A percentile compares a stretch with the other conserved stretches of the same genome.
These are phyloP conservation scores for Coilia nasus DNA, from an alignment of 2,797 vertebrate genomes.

Conservation along the genomic window DNA sequence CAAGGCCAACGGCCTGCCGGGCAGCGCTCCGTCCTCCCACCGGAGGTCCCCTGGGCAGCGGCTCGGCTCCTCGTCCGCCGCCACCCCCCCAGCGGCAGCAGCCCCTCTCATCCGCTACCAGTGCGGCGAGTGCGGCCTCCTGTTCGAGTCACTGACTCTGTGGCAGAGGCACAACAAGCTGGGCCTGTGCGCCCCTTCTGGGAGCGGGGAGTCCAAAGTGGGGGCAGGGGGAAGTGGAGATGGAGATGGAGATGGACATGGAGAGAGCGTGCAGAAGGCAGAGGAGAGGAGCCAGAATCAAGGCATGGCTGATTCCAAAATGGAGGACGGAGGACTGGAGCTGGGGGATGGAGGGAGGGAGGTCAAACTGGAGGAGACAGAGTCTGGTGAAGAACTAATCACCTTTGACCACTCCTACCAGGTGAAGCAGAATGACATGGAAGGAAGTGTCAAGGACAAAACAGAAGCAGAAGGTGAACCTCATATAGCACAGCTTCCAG, in stretches of 20 bases:
- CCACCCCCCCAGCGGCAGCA: not conserved
- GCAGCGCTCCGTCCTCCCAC: not conserved
- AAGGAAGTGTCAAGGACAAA: not conserved
- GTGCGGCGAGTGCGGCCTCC: conserved; percentile 45
- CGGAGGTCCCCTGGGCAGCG: not conserved
- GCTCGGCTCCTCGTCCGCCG: not conserved
- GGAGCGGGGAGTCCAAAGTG: conserved; percentile 20
- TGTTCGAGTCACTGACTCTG: conserved; percentile 47
- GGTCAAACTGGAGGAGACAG: not conserved
- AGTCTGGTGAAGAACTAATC: not conserved
- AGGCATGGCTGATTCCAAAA: no score
- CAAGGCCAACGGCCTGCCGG: not conserved
- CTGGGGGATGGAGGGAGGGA: not conserved
- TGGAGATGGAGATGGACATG: not conserved
- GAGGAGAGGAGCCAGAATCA: conserved; percentile 7
- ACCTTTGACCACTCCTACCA: conserved; percentile 14
- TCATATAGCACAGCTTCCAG: not conserved
- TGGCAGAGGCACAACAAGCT: conserved; percentile 51
- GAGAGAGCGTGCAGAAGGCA: not conserved
- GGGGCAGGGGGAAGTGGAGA: conserved; percentile 4
- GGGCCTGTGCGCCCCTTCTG: conserved; percentile 22
- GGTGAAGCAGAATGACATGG: not conserved
- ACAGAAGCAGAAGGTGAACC: not conserved
- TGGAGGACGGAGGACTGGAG: not conserved
- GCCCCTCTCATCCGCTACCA: conserved; percentile 54